Evolutionary conservation across 2,797 vertebrate species (phyloP).

Genomic region (Myoxocephalus aenaeus): DNA sequence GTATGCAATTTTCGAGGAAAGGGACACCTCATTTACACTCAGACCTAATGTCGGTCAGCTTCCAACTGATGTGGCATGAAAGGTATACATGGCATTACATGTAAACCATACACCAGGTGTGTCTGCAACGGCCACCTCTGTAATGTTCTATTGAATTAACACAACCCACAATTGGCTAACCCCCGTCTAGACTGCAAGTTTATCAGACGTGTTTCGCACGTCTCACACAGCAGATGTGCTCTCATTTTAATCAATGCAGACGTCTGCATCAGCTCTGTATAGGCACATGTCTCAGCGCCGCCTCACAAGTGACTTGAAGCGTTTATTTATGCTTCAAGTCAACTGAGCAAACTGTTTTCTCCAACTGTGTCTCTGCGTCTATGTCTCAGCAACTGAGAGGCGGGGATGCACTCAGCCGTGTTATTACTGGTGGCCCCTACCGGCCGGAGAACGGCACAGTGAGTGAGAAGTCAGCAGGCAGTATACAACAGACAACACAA

Average conservation of each 20-base stretch:
- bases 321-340: not conserved
- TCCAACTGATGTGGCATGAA: slow-evolving; percentile 2
- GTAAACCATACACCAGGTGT: not conserved
- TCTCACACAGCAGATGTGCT: not conserved
- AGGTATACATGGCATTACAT: slow-evolving; percentile 7
- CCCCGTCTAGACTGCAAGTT: not conserved
- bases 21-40: not conserved
- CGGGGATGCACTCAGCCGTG: not conserved
- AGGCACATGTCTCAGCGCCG: not conserved
- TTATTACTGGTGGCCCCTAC: not conserved
- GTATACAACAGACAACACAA: not conserved
- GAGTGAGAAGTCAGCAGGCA: not conserved
- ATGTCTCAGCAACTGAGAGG: too few relatives aligned
- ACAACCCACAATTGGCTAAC: not conserved
- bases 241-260: not conserved
- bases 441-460: not conserved
- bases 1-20: too few relatives aligned
- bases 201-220: not conserved
- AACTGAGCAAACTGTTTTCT: not conserved
- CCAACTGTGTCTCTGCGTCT: not conserved
- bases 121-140: not conserved
- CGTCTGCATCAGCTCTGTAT: not conserved
- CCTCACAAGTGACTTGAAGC: not conserved
- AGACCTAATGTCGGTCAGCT: slow-evolving; percentile 7
- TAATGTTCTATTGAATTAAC: not conserved